A percentile compares a stretch with the other conserved stretches of the same genome.
Evolutionary conservation across 1,140 invertebrate species (phyloP).

Genomic region (Trichomalopsis sarcophagae): DNA sequence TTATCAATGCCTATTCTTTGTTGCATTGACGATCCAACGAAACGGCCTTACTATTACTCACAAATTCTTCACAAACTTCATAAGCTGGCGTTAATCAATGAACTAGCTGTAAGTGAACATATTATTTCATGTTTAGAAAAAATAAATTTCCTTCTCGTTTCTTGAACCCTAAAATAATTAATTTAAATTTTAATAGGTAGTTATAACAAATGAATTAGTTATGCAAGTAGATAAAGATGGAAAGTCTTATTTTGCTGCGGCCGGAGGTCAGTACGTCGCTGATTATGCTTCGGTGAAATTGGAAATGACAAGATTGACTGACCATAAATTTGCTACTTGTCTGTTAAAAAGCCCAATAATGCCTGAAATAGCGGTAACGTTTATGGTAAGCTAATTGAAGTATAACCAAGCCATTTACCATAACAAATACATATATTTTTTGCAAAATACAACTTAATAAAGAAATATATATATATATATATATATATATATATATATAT

Average conservation of each 20-base stretch:
- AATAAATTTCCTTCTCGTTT: background rate
- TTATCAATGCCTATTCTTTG: slow-evolving; percentile 63
- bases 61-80: slow-evolving; percentile 60
- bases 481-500: background rate
- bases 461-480: background rate
- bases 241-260: slow-evolving; percentile 57
- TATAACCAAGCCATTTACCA: background rate
- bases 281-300: slow-evolving; percentile 61
- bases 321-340: slow-evolving; percentile 61
- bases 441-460: background rate
- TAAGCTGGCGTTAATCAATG: slow-evolving; percentile 54
- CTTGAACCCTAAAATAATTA: background rate
- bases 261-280: slow-evolving; percentile 63
- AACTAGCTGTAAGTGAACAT: slow-evolving; percentile 59
- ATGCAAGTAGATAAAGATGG: slow-evolving; percentile 60
- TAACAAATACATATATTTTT: slow-evolving; percentile 31
- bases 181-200: slow-evolving; percentile 55
- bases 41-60: slow-evolving; percentile 61
- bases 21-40: slow-evolving; percentile 55
- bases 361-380: slow-evolving; percentile 58
- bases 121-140: background rate
- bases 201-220: slow-evolving; percentile 64
- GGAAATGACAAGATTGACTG: slow-evolving; percentile 55
- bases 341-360: slow-evolving; percentile 61
- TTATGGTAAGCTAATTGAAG: slow-evolving; percentile 56